Evolutionary conservation across 1,140 invertebrate genomes (phyloP), one percentile per base, ranked within the genome.

Genomic region (Caligus rogercresseyi): DNA sequence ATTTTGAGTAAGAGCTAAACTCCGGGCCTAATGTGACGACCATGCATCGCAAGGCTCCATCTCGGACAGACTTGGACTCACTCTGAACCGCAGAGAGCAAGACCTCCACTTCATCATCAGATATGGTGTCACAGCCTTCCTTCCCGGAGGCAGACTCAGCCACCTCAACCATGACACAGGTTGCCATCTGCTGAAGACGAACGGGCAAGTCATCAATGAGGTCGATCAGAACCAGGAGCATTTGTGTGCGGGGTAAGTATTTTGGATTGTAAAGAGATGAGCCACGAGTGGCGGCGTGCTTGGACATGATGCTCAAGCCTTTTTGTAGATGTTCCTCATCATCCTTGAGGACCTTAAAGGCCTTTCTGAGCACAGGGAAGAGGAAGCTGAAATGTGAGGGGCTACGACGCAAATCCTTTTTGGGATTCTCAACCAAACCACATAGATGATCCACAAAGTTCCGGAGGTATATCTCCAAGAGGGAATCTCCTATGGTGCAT

Each of bases 151-250:
- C 81, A 66, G 82, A 82, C 13, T 75, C 73, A 1, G 86, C 84
- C 2, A 89, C 81, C 67, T 87, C 85, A 54, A 89, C 69, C 19
- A 93, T 72, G 16, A 83, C 83, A 20, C 78, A 77, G n/a, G 80
- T 80, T 1, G 86, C 84, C 67, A 83, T 80, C 2, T 84, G 80
- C 71, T 89, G 86, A 3, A 20, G 24, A 19, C 11, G n/a, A 2
- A 18, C 18, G 16, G 18, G 31, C n/a, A 61, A 66, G 74, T 78
- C 70, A 79, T 83, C 80, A 67, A 92, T 87, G 3, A 93, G 75
- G 65, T 88, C 78, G 31, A 93, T 79, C 11, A 93, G 75, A 16
- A 90, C 72, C 53, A 82, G 74, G 67, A 92, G 82, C 77, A 95
- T 85, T 64, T 87, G 80, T 68, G 80, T 79, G 53, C 84, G 76